Base-by-base conservation (phyloP, 2,888 invertebrate genomes). In the Amphipyra berbera region DNA sequence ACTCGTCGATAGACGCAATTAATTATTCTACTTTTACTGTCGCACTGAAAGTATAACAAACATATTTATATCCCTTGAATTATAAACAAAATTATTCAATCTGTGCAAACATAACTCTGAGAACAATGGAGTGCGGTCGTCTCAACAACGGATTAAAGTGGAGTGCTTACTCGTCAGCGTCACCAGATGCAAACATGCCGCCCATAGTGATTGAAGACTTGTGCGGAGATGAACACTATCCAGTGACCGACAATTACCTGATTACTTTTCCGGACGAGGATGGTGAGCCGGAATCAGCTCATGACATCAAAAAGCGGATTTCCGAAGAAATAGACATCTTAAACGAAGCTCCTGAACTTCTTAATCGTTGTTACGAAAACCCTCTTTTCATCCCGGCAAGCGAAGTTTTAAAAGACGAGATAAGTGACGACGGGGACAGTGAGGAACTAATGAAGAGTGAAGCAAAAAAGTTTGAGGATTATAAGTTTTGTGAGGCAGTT, bases 401-500 rank as follows among this genome's bases (percentile, higher is more conserved):
- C 66, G 84, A 91, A 90, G 88, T 90, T 90, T 87, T 89, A 79
- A 89, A 88, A 85, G 87, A 84, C 62, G 87, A 86, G 87, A 88
- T 90, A 88, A 90, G 84, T 84, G 88, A 88, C 69, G 83, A 78
- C 77, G 83, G 78, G 75, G 84, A 88, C 81, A 85, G 84, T 83
- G 86, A 83, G 66, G 87, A 89, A 86, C 86, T 90, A 91, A 90
- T 91, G 89, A 90, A 90, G 88, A 89, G 87, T 82, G 87, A 88
- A 79, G 84, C 84, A 84, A 88, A 89, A 88, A 90, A 91, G 81
- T 89, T 91, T 71, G 83, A 84, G 86, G 90, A 92, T 91, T 93
- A 93, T 89, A 93, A 92, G 90, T 91, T 93, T 82, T 89, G 90
- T 82, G 92, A 90, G 81, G 89, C 91, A 76, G 91, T 93, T 87